Evolutionary conservation across 2,797 vertebrate species (phyloP).

Genomic region (Lithobates pipiens): DNA sequence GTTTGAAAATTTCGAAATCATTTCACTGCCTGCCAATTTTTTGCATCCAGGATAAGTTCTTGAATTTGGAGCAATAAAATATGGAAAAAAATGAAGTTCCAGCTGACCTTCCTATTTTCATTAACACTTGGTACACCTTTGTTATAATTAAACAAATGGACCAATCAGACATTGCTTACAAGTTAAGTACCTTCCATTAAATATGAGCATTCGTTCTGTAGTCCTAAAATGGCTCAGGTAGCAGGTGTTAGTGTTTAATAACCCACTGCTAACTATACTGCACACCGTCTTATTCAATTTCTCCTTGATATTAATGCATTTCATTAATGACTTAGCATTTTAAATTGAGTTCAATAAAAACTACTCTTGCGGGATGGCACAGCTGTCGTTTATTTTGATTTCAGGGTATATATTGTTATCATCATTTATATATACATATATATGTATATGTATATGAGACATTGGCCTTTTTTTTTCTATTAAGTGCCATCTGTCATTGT

Average conservation of each 20-base stretch:
- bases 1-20: too few species aligned
- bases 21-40: too few species aligned
- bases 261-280: slow-evolving; percentile 36
- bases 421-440: slow-evolving; percentile 38
- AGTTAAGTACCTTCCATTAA: slow-evolving; percentile 11
- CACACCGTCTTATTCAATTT: slow-evolving; percentile 4
- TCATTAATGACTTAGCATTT: slow-evolving; percentile 63
- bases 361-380: slow-evolving; percentile 42
- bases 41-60: too few species aligned
- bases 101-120: not conserved
- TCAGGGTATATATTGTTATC: slow-evolving; percentile 34
- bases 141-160: not conserved
- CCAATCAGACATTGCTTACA: not conserved
- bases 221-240: slow-evolving; percentile 6
- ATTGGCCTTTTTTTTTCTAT: slow-evolving; percentile 63
- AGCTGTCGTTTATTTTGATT: slow-evolving; percentile 56
- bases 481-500: slow-evolving; percentile 58
- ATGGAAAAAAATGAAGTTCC: too few species aligned
- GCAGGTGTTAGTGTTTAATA: slow-evolving; percentile 42
- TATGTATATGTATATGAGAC: slow-evolving; percentile 45
- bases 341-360: slow-evolving; percentile 64
- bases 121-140: not conserved
- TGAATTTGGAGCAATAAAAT: too few species aligned
- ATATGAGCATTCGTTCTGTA: not conserved
- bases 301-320: slow-evolving; percentile 60